Evolutionary conservation across 1,140 invertebrate species (phyloP).

Genomic region (Drosophila bifasciata): DNA sequence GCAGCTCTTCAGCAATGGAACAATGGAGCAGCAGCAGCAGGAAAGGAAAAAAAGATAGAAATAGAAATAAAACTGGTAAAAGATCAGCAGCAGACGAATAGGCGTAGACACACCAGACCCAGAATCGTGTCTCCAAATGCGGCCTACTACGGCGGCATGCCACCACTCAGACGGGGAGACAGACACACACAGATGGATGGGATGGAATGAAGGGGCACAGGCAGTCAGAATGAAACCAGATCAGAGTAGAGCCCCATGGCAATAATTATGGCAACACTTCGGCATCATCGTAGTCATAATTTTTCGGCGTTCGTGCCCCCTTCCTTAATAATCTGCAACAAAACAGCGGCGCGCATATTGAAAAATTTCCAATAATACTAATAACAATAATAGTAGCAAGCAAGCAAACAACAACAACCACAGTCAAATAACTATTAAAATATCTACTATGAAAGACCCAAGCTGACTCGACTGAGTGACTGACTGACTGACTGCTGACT

Average conservation of each 20-base stretch:
- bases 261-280: constrained; percentile 75
- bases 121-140: constrained; percentile 53
- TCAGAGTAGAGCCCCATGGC: constrained; percentile 68
- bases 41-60: constrained; percentile 13
- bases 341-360: constrained; percentile 71
- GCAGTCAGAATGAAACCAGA: constrained; percentile 71
- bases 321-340: constrained; percentile 75
- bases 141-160: constrained; percentile 52
- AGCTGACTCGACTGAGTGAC: constrained; percentile 33
- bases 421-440: constrained; percentile 54
- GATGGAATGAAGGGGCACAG: background rate
- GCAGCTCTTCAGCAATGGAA: constrained; percentile 59
- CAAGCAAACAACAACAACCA: no score
- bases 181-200: constrained; percentile 9
- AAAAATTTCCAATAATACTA: constrained; percentile 64
- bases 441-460: constrained; percentile 46
- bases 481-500: no score
- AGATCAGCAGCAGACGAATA: constrained; percentile 57
- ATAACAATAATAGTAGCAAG: constrained; percentile 73
- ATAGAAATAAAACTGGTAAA: constrained; percentile 14
- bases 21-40: constrained; percentile 56
- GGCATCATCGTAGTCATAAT: constrained; percentile 56
- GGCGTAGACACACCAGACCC: constrained; percentile 64
- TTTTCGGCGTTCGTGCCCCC: constrained; percentile 67
- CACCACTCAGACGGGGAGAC: constrained; percentile 31